Base-by-base conservation (phyloP, 2,113 vertebrate genomes). In the Pteruthius melanotis region DNA sequence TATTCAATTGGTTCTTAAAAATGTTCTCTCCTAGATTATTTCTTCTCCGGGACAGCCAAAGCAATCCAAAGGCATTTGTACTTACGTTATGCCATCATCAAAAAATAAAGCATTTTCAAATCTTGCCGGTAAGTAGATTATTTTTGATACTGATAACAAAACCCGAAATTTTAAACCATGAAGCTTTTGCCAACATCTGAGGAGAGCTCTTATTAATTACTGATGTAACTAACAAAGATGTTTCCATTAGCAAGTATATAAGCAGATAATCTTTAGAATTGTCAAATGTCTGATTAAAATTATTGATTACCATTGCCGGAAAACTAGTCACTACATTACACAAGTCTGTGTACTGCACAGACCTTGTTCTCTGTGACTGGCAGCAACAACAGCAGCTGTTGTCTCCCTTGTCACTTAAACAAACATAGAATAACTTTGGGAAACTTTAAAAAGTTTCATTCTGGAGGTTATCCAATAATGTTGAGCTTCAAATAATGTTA, bases 101-200 rank as follows among this genome's bases (percentile, higher is more conserved):
- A 98, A 99, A 99, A 98, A 99, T 99, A 94, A 99, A 99, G 96
- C 99, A 99, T 98, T 99, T 99, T 98, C 99, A 99, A 97, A 99
- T 99, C 94, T 96, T 99, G 94, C 99, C 99, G 91, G 99, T 99
- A 95, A 99, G 99, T 97, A 77, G 42, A 14, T 45, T 17, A 42
- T 24, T 63, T 79, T 42, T 47, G 12, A 42, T 57, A 33, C 23
- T 75, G 18, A 75, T 57, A 9, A 63, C 27, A 57, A 49, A 19
- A 42, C 26, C 7, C 1, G 0, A 31, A 37, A 47, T 42, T 64
- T 33, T n/a, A 77, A 64, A 70, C 49, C 24, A 26, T 35, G 17
- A 90, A 76, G 37, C 47, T 75, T 60, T 68, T 89, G 64, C 35
- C 60, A 83, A 4, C 33, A 35, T 64, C 66, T 61, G 42, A 76